Evolutionary conservation across 2,797 vertebrate genomes (phyloP).

Genomic region (Anguilla obscura): DNA sequence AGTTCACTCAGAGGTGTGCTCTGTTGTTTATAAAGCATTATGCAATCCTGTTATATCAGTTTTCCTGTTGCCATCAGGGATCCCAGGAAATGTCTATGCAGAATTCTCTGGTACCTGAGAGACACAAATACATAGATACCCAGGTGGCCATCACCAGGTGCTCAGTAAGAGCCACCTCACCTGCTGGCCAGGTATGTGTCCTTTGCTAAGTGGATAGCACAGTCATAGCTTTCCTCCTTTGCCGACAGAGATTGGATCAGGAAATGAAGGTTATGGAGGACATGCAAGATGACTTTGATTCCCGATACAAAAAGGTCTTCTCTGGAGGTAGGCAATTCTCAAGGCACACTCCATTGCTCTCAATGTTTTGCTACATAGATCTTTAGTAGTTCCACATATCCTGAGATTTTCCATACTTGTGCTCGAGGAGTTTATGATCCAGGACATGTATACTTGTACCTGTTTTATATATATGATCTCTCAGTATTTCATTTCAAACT

Average conservation of each 20-base stretch:
- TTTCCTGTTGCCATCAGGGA: constrained; percentile 68
- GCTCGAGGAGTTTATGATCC: too few species aligned
- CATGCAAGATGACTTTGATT: constrained; percentile 97
- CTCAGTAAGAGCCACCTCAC: constrained; percentile 63
- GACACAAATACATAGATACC: constrained; percentile 88
- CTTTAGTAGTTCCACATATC: too few species aligned
- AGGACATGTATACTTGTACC: too few species aligned
- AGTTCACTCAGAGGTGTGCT: constrained; percentile 23
- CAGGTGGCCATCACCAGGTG: constrained; percentile 84
- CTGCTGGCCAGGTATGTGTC: not conserved
- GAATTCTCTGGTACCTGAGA: constrained; percentile 82
- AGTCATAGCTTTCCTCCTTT: not conserved
- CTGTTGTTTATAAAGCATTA: not conserved
- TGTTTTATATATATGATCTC: too few species aligned
- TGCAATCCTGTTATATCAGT: not conserved
- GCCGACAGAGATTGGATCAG: constrained; percentile 88
- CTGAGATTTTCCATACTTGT: too few species aligned
- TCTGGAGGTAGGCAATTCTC: not conserved
- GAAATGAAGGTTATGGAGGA: constrained; percentile 93
- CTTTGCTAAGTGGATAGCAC: not conserved
- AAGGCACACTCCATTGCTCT: not conserved
- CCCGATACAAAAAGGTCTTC: constrained; percentile 90
- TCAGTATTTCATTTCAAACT: too few species aligned
- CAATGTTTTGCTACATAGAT: not conserved
- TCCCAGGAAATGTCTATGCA: constrained; percentile 90